These are phyloP conservation scores for Empidonax traillii DNA, from an alignment of 2,113 vertebrate genomes.

Conservation along the genomic window DNA sequence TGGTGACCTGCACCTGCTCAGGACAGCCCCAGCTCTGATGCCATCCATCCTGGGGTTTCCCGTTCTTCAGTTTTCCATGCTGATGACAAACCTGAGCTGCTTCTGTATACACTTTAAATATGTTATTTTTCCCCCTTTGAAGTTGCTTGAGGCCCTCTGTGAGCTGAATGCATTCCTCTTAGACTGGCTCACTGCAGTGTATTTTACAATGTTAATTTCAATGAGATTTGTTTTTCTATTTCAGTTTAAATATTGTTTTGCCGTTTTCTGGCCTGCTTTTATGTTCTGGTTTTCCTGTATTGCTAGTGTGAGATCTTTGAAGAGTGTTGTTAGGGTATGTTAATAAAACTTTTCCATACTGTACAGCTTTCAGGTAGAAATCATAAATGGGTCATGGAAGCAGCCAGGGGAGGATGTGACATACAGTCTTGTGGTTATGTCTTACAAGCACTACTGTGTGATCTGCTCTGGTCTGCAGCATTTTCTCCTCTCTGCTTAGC, in stretches of 20 bases:
- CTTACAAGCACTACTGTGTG: not conserved
- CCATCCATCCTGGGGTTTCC: not conserved
- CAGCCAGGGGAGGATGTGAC: constrained; percentile 10
- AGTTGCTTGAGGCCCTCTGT: not conserved
- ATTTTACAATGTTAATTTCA: constrained; percentile 14
- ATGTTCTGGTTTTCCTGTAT: not conserved
- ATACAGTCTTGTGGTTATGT: not conserved
- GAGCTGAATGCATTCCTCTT: not conserved
- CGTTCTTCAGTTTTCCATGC: not conserved
- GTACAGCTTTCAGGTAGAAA: not conserved
- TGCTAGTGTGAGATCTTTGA: not conserved
- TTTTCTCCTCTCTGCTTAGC: constrained; percentile 30
- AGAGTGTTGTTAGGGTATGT: not conserved
- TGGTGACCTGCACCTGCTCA: not conserved
- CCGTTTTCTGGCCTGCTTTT: not conserved
- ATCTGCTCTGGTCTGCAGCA: not conserved
- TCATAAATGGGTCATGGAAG: constrained; percentile 36
- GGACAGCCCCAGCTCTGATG: not conserved
- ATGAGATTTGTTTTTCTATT: not conserved
- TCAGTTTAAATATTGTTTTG: not conserved
- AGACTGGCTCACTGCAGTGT: not conserved
- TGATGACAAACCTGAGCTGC: not conserved
- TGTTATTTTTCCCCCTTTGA: not conserved
- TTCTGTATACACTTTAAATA: not conserved
- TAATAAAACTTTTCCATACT: not conserved